phyloP scores from a whole-genome alignment of 1,140 invertebrate species.

The Macrosteles quadrilineatus region DNA sequence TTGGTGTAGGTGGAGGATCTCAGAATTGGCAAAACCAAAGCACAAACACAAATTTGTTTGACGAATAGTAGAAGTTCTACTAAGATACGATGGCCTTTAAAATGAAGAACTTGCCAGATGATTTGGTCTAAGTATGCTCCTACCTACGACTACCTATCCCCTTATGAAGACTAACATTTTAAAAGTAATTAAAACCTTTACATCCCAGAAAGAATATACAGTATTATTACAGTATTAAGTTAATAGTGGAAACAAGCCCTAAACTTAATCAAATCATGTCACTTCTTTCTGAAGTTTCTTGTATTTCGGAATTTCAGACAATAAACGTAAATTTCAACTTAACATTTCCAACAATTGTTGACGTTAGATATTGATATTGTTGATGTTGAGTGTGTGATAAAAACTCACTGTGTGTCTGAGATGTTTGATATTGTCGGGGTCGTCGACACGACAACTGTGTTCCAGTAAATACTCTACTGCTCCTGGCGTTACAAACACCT shows the following conservation, averaged over 20 bases:
- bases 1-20: neutral
- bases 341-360: neutral
- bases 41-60: too few species aligned
- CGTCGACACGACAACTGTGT: slow-evolving; percentile 26
- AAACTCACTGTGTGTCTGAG: slow-evolving; percentile 9
- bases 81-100: too few species aligned
- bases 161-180: too few species aligned
- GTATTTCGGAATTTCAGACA: neutral
- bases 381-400: neutral
- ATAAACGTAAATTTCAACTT: neutral
- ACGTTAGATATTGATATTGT: neutral
- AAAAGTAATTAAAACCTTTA: too few species aligned
- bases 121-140: too few species aligned
- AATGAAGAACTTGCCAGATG: too few species aligned
- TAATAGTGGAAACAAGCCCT: neutral
- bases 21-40: too few species aligned
- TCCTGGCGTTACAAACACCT: neutral
- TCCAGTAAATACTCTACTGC: slow-evolving; percentile 24
- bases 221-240: neutral
- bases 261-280: neutral
- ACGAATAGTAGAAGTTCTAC: too few species aligned
- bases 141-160: too few species aligned
- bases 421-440: neutral
- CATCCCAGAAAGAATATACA: too few species aligned
- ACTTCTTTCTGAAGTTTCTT: too few species aligned